Base-by-base conservation (phyloP, 2,888 invertebrate genomes). In the Andrena fulva region DNA sequence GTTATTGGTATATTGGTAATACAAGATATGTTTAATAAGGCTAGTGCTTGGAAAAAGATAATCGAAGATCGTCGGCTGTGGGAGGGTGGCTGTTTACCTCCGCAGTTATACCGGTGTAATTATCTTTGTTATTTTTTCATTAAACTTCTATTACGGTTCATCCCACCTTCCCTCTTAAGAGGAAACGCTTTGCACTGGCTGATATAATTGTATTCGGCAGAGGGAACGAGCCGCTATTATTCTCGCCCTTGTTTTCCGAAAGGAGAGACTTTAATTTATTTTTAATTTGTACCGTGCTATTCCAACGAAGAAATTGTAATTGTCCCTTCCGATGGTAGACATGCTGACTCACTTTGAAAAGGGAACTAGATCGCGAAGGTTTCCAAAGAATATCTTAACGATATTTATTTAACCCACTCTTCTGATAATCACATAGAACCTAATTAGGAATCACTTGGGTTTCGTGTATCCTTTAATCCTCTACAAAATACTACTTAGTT, bases 61-160 rank as follows among this genome's bases (percentile, higher is more conserved):
- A 85, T 63, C 60, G 60, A 77, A 50, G 86, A 89, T 84, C 82
- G 77, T 80, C 81, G 27, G 77, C 12, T 54, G 59, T 20, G 70
- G 48, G 81, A 67, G 76, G 67, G 77, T 33, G 77, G 70, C 76
- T 84, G 82, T 82, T 86, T 88, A 85, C 77, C 80, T 42, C 48
- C 67, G 68, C 77, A 77, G 69, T 77, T 81, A 73, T 80, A 73
- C 82, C 64, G 66, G 69, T 66, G 77, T 91, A 91, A 91, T 91
- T 91, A 91, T 87, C 86, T 85, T 81, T 91, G 91, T 91, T 91
- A 88, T 90, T 90, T 89, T 91, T 91, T 90, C 91, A 91, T 91
- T 90, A 91, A 90, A 89, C 85, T 91, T 85, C 88, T 89, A 89
- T 91, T 85, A 87, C 42, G 90, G 87, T 77, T 69, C 72, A 48